Percentiles rank a stretch among this genome's conserved stretches.
Evolutionary conservation across 1,140 invertebrate species (phyloP).

Genomic region (Adoxophyes honmai): DNA sequence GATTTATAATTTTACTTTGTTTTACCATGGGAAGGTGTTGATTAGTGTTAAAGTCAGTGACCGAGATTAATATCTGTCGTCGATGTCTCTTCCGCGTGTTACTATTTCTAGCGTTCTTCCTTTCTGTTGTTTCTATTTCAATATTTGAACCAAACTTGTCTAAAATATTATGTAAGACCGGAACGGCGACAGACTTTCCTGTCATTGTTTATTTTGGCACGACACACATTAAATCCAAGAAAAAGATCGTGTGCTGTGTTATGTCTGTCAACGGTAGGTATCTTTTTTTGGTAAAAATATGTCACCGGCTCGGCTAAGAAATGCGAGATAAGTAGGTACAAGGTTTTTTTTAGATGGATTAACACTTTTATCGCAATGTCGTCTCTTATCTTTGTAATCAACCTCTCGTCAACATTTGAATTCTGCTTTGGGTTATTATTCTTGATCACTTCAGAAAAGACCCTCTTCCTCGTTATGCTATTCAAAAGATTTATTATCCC

Average conservation of each 20-base stretch:
- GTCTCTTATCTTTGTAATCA: too few relatives aligned
- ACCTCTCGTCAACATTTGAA: too few relatives aligned
- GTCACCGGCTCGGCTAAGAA: too few relatives aligned
- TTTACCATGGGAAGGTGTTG: conserved; percentile 2
- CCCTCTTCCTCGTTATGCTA: conserved; percentile 19
- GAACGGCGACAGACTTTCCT: neutral
- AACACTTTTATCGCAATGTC: too few relatives aligned
- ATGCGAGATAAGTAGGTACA: too few relatives aligned
- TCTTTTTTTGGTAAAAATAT: too few relatives aligned
- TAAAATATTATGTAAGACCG: conserved; percentile 8
- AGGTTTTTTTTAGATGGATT: too few relatives aligned
- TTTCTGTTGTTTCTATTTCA: conserved; percentile 11
- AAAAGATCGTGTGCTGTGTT: too few relatives aligned
- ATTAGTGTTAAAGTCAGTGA: neutral
- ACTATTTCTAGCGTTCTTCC: neutral
- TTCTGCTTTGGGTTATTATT: neutral
- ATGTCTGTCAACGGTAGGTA: too few relatives aligned
- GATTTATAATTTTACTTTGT: neutral
- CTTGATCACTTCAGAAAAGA: conserved; percentile 4
- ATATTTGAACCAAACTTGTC: conserved; percentile 8
- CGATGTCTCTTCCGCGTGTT: neutral
- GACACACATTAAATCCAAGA: too few relatives aligned
- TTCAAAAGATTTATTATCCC: conserved; percentile 34
- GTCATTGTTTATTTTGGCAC: neutral
- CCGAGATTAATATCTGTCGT: neutral